A percentile compares a stretch with the other conserved stretches of the same genome.
Evolutionary conservation across 2,797 vertebrate genomes (phyloP).

Genomic region (Myiothlypis chrysogaster): DNA sequence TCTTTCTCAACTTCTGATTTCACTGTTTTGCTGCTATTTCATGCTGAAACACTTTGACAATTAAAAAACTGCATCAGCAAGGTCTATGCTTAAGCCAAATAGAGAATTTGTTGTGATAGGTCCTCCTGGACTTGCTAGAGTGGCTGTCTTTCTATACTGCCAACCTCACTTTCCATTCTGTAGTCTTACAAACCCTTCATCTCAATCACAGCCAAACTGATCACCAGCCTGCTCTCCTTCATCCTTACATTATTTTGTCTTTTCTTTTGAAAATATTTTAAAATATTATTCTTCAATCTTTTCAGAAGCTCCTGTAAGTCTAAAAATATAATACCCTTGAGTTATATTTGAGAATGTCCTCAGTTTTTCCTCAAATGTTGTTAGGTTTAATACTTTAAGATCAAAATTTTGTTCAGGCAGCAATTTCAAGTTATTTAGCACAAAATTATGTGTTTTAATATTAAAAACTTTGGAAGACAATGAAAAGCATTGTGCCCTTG

Average conservation of each 20-base stretch:
- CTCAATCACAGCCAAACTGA: background rate
- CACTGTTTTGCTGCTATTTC: background rate
- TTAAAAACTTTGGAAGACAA: background rate
- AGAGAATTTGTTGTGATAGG: background rate
- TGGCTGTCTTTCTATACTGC: background rate
- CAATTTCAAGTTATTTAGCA: background rate
- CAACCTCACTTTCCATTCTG: background rate
- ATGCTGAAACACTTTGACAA: background rate
- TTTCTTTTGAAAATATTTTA: background rate
- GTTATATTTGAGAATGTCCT: background rate
- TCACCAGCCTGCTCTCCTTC: background rate
- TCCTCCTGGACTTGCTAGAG: background rate
- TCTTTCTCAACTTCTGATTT: background rate
- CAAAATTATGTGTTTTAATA: background rate
- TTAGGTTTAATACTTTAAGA: background rate
- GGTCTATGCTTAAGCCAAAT: background rate
- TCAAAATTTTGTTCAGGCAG: background rate
- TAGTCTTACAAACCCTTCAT: background rate
- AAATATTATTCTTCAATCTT: background rate
- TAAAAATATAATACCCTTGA: background rate
- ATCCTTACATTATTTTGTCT: background rate
- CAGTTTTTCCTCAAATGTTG: background rate
- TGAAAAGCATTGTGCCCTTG: background rate
- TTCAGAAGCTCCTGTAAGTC: background rate
- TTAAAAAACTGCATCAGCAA: background rate